These are phyloP conservation scores for Tenrec ecaudatus DNA, from an alignment of 2,113 vertebrate species.

Conservation along the genomic window DNA sequence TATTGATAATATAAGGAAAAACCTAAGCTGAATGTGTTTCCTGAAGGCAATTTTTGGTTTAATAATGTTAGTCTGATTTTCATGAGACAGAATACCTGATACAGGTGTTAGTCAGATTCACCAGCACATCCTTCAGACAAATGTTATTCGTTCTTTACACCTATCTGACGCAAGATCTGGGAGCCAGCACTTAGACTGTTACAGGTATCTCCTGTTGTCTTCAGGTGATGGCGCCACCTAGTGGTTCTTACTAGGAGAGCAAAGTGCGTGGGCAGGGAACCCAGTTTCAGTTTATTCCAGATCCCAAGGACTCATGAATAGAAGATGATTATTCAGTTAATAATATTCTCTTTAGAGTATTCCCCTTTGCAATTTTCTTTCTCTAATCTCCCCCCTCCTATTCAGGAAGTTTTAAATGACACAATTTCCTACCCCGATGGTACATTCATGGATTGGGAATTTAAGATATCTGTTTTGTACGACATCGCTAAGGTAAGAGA, in stretches of 20 bases:
- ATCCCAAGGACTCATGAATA: not conserved
- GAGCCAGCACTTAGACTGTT: not conserved
- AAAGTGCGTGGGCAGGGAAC: not conserved
- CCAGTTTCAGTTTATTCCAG: not conserved
- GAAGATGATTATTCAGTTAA: not conserved
- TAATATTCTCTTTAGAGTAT: not conserved
- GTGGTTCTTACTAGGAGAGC: not conserved
- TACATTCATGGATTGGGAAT: constrained; percentile 99
- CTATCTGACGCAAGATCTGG: not conserved
- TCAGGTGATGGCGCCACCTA: not conserved
- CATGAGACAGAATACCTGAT: not conserved
- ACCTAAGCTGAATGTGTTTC: not conserved
- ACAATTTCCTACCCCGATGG: constrained; percentile 97
- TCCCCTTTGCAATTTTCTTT: not conserved
- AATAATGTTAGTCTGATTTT: not conserved
- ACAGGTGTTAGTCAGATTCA: not conserved
- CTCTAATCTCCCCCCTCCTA: constrained; percentile 28
- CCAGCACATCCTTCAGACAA: not conserved
- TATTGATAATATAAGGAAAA: not conserved
- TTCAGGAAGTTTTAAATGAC: constrained; percentile 95
- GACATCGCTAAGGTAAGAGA: constrained; percentile 97
- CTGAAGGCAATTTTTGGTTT: not conserved
- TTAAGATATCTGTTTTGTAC: constrained; percentile 98
- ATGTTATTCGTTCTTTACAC: not conserved
- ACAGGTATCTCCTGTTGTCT: not conserved